Conservation (phyloP, 2,113 vertebrate genomes). For the Syngnathoides biaculeatus region DNA sequence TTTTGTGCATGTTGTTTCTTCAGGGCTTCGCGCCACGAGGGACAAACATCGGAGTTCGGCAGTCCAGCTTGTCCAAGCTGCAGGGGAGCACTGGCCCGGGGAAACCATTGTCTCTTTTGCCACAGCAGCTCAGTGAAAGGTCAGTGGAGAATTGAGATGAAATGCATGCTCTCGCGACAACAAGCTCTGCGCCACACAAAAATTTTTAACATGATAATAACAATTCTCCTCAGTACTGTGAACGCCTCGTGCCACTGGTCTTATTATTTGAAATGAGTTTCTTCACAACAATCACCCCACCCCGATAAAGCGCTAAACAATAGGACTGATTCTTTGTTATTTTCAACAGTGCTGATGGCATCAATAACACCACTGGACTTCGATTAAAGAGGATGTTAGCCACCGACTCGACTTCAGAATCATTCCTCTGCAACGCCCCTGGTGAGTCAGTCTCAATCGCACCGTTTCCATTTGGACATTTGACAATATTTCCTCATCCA, state of each 20-base stretch:
- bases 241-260: not conserved
- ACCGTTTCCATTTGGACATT: not conserved
- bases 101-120: constrained; percentile 80
- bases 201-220: not conserved
- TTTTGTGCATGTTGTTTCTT: constrained; percentile 11
- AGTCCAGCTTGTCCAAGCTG: constrained; percentile 81
- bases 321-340: constrained; percentile 11
- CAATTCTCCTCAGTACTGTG: not conserved
- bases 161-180: not conserved
- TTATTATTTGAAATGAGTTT: not conserved
- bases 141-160: constrained; percentile 68
- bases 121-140: constrained; percentile 68
- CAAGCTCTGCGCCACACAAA: not conserved
- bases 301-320: not conserved
- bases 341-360: constrained; percentile 31
- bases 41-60: constrained; percentile 84
- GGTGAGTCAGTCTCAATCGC: constrained; percentile 54
- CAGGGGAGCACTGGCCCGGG: constrained; percentile 83
- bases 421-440: constrained; percentile 89
- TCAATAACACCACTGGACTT: constrained; percentile 31
- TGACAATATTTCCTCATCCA: not conserved
- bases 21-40: constrained; percentile 93
- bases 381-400: constrained; percentile 84
- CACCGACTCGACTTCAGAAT: constrained; percentile 74
- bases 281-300: not conserved